Evolutionary conservation across 2,797 vertebrate genomes (phyloP), one percentile per base, ranked within the genome.

Genomic region (Crocodylus rhombifer): DNA sequence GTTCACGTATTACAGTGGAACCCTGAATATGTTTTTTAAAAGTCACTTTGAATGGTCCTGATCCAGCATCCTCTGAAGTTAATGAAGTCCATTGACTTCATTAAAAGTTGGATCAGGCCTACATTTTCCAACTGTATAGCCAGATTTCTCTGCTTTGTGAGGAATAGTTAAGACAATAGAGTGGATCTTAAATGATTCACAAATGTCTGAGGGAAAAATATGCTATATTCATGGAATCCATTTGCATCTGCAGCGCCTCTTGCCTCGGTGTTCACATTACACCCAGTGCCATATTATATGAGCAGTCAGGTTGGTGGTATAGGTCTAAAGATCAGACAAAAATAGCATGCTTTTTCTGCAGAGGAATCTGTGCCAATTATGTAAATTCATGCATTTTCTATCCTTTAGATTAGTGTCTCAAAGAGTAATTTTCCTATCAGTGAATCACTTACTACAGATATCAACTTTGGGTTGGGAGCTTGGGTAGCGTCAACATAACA

Each of bases 271-370:
- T 81, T 86, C 60, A 25, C 71, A 62, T 91, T 97, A 62, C 11
- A 90, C 93, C 94, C 82, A 87, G 11, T 91, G 64, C 77, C 79
- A 73, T 92, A n/a, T 84, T 90, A 26, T 61, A 56, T 33, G 77
- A 69, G 84, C 36, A 28, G 61, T 33, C 60, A 78, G 21, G n/a
- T 84, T 90, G 79, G 14, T 73, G 69, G 36, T 16, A 6, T 51
- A 25, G 21, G 23, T 51, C 81, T 75, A 8, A 73, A 60, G 81
- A 80, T 78, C 65, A 58, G 60, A 51, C 62, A 73, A 82, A 79
- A 89, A 23, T 6, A 74, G 67, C 7, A 8, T 55, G 18, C 36
- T 63, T 16, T 26, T 57, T 56, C 42, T 26, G 1, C 4, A 10
- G 8, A 17, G 28, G 12, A 60, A 73, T 28, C 26, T 11, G 1